These are phyloP conservation scores for Agrotis puta DNA, from an alignment of 2,888 invertebrate genomes.

Conservation along the genomic window DNA sequence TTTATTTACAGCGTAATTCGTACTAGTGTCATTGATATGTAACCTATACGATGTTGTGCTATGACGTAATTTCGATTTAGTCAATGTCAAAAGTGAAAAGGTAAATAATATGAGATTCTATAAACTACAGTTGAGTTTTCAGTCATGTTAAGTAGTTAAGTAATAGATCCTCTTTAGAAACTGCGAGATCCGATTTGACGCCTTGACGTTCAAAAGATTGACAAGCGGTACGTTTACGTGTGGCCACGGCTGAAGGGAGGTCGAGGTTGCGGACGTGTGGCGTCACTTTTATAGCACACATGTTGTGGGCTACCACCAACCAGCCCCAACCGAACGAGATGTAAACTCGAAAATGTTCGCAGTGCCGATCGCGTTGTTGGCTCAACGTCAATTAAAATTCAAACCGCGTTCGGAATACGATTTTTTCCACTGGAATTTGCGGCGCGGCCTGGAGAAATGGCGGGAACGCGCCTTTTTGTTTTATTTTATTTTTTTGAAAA, in stretches of 20 bases:
- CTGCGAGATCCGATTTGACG: slow-evolving; percentile 1
- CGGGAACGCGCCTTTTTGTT: slow-evolving; percentile 89
- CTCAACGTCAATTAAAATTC: slow-evolving; percentile 91
- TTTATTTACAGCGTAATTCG: slow-evolving; percentile 24
- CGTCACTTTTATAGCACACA: slow-evolving; percentile 81
- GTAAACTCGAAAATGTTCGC: slow-evolving; percentile 85
- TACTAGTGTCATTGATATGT: slow-evolving; percentile 21
- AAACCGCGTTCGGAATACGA: slow-evolving; percentile 91
- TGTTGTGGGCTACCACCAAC: slow-evolving; percentile 75
- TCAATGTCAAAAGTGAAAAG: neutral
- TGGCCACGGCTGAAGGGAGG: slow-evolving; percentile 46
- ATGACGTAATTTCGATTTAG: slow-evolving; percentile 2
- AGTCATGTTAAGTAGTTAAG: neutral
- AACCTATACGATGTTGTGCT: neutral
- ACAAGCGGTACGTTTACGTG: slow-evolving; percentile 52
- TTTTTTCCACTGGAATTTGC: slow-evolving; percentile 91
- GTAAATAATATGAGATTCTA: slow-evolving; percentile 1
- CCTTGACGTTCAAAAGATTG: slow-evolving; percentile 50
- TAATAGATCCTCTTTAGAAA: slow-evolving; percentile 26
- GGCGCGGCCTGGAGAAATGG: slow-evolving; percentile 88
- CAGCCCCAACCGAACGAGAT: slow-evolving; percentile 76
- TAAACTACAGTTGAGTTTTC: neutral
- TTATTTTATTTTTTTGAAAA: slow-evolving; percentile 89
- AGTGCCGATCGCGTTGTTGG: slow-evolving; percentile 78
- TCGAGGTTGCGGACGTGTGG: slow-evolving; percentile 75